Conservation (phyloP, 2,113 vertebrate species). For the Bagarius yarrelli region DNA sequence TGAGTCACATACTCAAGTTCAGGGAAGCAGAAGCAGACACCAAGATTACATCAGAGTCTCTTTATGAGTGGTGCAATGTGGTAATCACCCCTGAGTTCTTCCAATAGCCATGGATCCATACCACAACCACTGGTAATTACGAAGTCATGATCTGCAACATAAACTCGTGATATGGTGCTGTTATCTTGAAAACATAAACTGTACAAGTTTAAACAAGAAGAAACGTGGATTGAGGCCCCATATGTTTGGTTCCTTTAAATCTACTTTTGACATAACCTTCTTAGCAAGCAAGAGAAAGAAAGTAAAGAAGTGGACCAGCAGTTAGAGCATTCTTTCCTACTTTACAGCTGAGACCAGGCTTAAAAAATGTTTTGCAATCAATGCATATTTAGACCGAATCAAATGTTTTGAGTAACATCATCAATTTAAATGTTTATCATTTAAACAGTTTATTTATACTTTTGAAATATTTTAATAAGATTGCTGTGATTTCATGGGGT, state of each 20-base stretch:
- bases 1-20: not conserved
- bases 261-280: not conserved
- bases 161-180: not conserved
- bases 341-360: not conserved
- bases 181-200: too few relatives aligned
- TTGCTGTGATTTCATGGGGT: not conserved
- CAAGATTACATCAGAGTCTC: not conserved
- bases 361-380: not conserved
- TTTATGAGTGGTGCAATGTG: not conserved
- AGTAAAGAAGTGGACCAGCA: not conserved
- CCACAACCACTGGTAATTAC: not conserved
- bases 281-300: not conserved
- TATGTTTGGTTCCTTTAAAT: not conserved
- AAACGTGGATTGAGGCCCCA: not conserved
- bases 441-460: not conserved
- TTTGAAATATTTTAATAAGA: slow-evolving; percentile 8
- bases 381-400: not conserved
- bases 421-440: not conserved
- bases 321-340: not conserved
- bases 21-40: not conserved
- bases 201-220: not conserved
- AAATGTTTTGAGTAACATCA: not conserved
- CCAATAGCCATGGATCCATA: not conserved
- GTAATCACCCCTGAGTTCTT: not conserved
- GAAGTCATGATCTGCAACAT: not conserved